Conservation (phyloP, 2,113 vertebrate species). For the Pseudolaguvia tuberculata region DNA sequence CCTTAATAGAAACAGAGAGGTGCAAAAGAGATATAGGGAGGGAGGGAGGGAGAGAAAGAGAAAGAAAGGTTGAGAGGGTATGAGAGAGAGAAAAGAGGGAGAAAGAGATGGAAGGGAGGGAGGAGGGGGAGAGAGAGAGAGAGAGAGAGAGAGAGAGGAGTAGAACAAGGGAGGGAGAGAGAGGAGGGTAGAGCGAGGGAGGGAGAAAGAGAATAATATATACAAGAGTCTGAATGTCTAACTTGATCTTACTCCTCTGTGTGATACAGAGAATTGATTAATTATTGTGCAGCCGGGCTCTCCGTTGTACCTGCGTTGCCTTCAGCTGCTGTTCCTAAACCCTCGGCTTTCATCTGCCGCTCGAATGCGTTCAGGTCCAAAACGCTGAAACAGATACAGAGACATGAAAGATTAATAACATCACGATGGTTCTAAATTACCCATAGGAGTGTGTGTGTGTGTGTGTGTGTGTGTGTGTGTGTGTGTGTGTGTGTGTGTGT, state of each 20-base stretch:
- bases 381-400: slow-evolving; percentile 68
- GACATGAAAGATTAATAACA: neutral
- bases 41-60: slow-evolving; percentile 11
- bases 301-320: slow-evolving; percentile 83
- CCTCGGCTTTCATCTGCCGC: slow-evolving; percentile 95
- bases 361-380: slow-evolving; percentile 94
- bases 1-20: slow-evolving; percentile 61
- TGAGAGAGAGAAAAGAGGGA: too few relatives aligned
- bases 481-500: too few relatives aligned
- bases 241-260: neutral
- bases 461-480: too few relatives aligned
- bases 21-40: too few relatives aligned
- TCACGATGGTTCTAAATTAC: too few relatives aligned
- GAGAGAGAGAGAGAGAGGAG: slow-evolving; percentile 2
- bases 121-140: neutral
- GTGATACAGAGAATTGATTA: neutral
- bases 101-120: too few relatives aligned
- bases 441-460: too few relatives aligned
- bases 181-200: neutral
- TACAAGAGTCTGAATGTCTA: neutral
- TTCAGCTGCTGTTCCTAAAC: slow-evolving; percentile 87
- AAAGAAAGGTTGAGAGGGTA: too few relatives aligned
- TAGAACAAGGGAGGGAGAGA: too few relatives aligned
- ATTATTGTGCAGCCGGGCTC: neutral
- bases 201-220: neutral